These are phyloP conservation scores for Sterrhoptilus dennistouni DNA, from an alignment of 2,113 vertebrate species.

Conservation along the genomic window DNA sequence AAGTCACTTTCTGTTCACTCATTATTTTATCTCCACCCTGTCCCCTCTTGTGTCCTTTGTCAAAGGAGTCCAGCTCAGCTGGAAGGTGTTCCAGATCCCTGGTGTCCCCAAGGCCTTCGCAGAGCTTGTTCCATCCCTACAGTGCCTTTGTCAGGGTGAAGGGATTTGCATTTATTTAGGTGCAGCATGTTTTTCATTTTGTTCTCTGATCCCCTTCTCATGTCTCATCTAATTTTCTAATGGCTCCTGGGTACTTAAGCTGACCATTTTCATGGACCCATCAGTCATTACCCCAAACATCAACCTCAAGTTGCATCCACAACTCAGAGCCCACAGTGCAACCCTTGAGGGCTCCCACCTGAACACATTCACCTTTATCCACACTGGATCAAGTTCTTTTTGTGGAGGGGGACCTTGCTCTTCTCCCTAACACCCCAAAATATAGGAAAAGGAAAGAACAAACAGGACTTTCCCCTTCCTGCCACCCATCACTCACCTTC, in stretches of 20 bases:
- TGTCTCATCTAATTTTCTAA: not conserved
- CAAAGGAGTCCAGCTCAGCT: not conserved
- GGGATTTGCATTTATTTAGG: not conserved
- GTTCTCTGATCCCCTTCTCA: not conserved
- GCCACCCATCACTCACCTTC: not conserved
- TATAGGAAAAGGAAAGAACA: not conserved
- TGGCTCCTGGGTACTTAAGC: not conserved
- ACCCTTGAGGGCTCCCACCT: not conserved
- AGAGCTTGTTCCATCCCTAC: not conserved
- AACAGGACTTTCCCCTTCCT: not conserved
- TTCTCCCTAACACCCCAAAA: not conserved
- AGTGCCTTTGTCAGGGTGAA: not conserved
- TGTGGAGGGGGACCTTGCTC: fast-evolving
- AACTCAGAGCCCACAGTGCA: not conserved
- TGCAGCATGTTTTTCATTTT: not conserved
- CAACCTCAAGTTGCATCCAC: not conserved
- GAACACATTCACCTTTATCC: not conserved
- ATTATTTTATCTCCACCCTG: not conserved
- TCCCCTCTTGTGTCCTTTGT: not conserved
- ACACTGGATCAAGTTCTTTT: fast-evolving
- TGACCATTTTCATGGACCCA: not conserved
- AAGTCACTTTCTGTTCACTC: not conserved
- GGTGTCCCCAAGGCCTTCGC: not conserved
- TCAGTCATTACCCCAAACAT: not conserved
- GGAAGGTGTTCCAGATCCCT: not conserved